Conservation (phyloP, 2,888 invertebrate genomes). For the Melanargia galathea region DNA sequence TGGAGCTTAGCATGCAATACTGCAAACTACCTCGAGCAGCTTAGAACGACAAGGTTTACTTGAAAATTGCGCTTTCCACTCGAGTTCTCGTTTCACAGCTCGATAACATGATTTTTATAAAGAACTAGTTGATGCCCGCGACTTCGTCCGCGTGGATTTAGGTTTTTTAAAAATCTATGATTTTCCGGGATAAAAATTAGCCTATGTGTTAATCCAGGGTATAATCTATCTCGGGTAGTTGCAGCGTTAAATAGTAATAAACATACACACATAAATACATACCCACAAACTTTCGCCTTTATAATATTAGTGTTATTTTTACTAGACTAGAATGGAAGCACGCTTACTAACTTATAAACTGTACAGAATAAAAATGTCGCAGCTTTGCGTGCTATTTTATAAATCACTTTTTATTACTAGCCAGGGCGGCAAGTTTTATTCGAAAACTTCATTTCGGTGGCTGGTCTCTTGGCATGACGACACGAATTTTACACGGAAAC, state of each 20-base stretch:
- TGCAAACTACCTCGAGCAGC: conserved; percentile 47
- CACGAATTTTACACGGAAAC: conserved; percentile 11
- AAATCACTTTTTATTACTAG: conserved; percentile 14
- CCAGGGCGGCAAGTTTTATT: conserved; percentile 9
- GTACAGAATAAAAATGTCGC: conserved; percentile 1
- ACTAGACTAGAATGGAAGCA: background rate
- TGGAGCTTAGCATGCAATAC: conserved; percentile 38
- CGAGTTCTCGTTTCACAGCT: conserved; percentile 15
- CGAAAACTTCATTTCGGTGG: background rate
- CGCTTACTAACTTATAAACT: background rate
- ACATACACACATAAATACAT: no score
- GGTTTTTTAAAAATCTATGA: no score
- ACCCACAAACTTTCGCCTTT: no score
- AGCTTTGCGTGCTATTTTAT: background rate
- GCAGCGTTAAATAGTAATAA: no score
- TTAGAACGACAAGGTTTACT: conserved; percentile 42
- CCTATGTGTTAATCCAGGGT: no score
- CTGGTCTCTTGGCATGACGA: conserved; percentile 11
- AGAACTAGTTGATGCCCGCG: no score
- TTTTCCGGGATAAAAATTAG: no score
- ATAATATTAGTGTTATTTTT: no score
- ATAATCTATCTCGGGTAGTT: no score
- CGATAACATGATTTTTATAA: conserved; percentile 19
- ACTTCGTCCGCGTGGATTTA: no score
- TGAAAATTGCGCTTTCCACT: conserved; percentile 39